Percentiles rank a stretch among this genome's conserved stretches.
Conservation (phyloP, 2,888 invertebrate genomes). For the Ormyrus labotus region DNA sequence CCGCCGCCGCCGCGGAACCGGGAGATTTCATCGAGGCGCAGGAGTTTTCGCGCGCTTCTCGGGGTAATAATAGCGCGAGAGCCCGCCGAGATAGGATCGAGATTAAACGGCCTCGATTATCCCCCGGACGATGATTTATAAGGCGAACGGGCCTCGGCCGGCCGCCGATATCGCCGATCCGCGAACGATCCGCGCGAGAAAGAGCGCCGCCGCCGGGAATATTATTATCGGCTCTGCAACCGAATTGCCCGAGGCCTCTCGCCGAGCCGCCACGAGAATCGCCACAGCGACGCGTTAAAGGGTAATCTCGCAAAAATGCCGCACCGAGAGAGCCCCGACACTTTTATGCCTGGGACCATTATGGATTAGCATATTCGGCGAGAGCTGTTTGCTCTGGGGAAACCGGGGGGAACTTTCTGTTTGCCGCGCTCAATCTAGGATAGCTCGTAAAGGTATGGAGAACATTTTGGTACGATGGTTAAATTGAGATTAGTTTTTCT, state of each 20-base stretch:
- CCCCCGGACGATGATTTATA: slow-evolving; percentile 66
- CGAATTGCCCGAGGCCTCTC: slow-evolving; percentile 61
- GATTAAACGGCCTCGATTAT: slow-evolving; percentile 71
- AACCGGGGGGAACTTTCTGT: slow-evolving; percentile 61
- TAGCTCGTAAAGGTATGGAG: too few species aligned
- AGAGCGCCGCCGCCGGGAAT: slow-evolving; percentile 53
- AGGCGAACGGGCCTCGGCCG: slow-evolving; percentile 3
- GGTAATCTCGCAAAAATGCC: too few species aligned
- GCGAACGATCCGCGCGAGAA: slow-evolving; percentile 16
- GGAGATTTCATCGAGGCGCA: slow-evolving; percentile 43
- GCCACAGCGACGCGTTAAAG: too few species aligned
- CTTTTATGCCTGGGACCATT: slow-evolving; percentile 10
- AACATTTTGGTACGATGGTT: too few species aligned
- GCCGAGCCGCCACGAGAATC: background rate
- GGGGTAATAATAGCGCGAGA: slow-evolving; percentile 52
- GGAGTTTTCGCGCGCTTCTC: slow-evolving; percentile 45
- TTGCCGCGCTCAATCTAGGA: too few species aligned
- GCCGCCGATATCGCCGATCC: background rate
- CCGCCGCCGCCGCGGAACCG: slow-evolving; percentile 10
- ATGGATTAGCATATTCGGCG: slow-evolving; percentile 22
- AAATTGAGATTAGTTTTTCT: too few species aligned
- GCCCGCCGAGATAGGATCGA: slow-evolving; percentile 61
- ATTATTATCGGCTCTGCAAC: slow-evolving; percentile 63
- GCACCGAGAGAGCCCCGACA: too few species aligned
- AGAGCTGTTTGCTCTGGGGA: slow-evolving; percentile 37